Conservation (phyloP, 2,888 invertebrate species). For the Macrophya alboannulata region DNA sequence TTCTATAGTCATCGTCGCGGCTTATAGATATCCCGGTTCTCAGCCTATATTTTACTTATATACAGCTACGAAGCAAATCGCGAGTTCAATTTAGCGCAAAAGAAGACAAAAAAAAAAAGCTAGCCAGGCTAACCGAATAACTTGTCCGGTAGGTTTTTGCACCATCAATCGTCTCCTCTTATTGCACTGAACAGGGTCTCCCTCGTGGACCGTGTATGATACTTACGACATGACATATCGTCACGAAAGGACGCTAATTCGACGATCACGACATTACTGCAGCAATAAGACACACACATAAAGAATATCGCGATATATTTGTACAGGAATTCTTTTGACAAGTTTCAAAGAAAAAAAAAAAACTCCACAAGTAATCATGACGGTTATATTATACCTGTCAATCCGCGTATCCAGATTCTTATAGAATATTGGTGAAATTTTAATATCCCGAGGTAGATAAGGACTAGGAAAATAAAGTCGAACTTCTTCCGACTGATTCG, state of each 20-base stretch:
- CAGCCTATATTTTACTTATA: not conserved
- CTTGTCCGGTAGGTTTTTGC: conserved; percentile 51
- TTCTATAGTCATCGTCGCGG: not conserved
- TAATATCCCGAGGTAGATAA: not conserved
- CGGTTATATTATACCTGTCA: conserved; percentile 5
- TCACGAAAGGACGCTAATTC: conserved; percentile 35
- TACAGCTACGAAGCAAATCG: not conserved
- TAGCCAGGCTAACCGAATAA: not conserved
- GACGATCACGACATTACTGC: conserved; percentile 14
- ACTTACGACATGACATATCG: conserved; percentile 26
- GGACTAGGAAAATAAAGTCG: not conserved
- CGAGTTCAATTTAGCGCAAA: not conserved
- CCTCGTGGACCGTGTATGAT: conserved; percentile 25
- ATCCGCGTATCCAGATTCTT: not conserved
- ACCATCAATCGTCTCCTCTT: conserved; percentile 8
- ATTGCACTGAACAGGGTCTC: not conserved
- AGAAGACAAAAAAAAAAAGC: not conserved
- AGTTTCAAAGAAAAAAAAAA: not conserved
- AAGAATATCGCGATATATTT: not conserved
- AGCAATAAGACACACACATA: not conserved
- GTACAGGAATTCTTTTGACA: not conserved
- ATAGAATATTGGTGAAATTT: not conserved
- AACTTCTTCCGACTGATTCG: not conserved
- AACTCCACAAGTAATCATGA: not conserved
- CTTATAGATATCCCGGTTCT: not conserved